A percentile compares a stretch with the other conserved stretches of the same genome.
These are phyloP conservation scores for Microtus richardsoni DNA, from an alignment of 2,113 vertebrate species.

Conservation along the genomic window DNA sequence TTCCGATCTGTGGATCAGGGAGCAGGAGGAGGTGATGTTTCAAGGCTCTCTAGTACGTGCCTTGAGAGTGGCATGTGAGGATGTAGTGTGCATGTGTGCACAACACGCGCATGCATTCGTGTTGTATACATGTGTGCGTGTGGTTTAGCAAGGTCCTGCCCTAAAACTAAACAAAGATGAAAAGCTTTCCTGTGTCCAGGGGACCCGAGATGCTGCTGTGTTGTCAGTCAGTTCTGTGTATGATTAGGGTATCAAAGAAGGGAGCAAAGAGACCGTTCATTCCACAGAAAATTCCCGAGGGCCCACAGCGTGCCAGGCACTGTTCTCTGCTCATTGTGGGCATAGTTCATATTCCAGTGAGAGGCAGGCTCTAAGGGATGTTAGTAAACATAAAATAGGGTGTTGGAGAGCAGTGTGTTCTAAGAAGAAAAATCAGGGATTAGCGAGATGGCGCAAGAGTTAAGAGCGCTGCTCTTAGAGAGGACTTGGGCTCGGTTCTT, in stretches of 20 bases:
- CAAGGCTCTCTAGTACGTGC: neutral
- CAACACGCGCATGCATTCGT: rapidly evolving
- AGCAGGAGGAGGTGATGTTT: neutral
- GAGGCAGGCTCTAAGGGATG: neutral
- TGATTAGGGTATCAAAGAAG: neutral
- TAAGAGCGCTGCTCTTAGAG: neutral
- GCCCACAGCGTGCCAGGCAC: neutral
- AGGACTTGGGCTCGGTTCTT: neutral
- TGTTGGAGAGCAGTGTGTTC: neutral
- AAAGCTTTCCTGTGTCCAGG: neutral
- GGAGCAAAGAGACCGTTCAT: neutral
- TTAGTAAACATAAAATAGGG: neutral
- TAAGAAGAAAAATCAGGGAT: neutral
- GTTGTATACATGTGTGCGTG: neutral
- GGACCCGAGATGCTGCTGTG: neutral
- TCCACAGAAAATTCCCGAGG: neutral
- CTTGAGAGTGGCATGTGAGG: neutral
- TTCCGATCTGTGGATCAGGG: neutral
- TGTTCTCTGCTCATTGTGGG: neutral
- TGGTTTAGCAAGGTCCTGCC: neutral
- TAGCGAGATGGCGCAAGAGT: neutral
- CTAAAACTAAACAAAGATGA: neutral
- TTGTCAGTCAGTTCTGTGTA: neutral
- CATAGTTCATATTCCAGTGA: neutral
- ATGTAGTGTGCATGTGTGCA: neutral